A percentile compares a stretch with the other conserved stretches of the same genome.
phyloP scores from a whole-genome alignment of 2,113 vertebrate genomes.

The Hemiscyllium ocellatum region DNA sequence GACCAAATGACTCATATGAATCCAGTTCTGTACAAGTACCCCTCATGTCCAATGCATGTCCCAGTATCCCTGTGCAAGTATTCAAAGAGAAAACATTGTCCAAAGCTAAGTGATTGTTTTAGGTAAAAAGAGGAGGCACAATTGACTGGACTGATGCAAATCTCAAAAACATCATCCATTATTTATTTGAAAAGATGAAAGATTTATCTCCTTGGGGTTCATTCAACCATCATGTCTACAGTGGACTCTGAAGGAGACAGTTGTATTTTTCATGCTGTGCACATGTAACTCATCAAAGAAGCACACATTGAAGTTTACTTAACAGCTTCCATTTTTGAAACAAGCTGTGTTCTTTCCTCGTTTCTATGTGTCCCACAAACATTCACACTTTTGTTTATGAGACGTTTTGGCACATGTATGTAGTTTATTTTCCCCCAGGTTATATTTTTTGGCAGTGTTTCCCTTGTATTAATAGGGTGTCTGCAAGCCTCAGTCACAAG shows the following conservation, averaged over 20 bases:
- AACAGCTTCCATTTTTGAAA: slow-evolving; percentile 2
- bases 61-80: not conserved
- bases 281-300: not conserved
- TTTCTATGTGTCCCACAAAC: not conserved
- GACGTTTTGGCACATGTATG: not conserved
- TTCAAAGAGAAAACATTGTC: not conserved
- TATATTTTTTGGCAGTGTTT: not conserved
- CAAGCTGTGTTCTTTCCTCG: not conserved
- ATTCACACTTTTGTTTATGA: not conserved
- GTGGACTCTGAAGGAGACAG: slow-evolving; percentile 12
- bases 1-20: not conserved
- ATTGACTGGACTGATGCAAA: not conserved
- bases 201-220: not conserved
- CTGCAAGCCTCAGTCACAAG: not conserved
- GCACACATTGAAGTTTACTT: not conserved
- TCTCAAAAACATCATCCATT: not conserved
- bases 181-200: not conserved
- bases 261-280: not conserved
- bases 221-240: not conserved
- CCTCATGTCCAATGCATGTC: not conserved
- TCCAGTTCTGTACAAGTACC: not conserved
- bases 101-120: not conserved
- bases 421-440: not conserved
- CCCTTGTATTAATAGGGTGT: not conserved
- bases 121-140: not conserved